Evolutionary conservation across 2,888 invertebrate genomes (phyloP), one percentile per base, ranked within the genome.

Genomic region (Ochropacha duplaris): DNA sequence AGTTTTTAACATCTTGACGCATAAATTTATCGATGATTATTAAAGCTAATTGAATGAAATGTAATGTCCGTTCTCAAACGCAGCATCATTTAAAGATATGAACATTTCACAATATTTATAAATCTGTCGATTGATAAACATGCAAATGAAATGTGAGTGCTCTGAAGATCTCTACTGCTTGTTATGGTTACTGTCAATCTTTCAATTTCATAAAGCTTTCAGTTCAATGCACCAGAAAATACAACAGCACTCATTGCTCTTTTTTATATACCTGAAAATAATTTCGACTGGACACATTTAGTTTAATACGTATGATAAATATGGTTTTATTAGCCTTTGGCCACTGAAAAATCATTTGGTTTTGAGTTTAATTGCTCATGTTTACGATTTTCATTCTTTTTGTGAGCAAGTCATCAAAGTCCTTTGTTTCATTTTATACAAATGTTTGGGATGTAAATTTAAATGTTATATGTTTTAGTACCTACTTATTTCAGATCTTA

Each of bases 101-200:
- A 55, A 36, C 19, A 55, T 50, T 26, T 63, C 60, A 64, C 50
- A 62, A 66, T 63, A 62, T 63, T 63, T 64, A 57, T 54, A 54
- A 58, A 59, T 26, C 24, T 54, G 65, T 58, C 57, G 50, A 63
- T 55, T 39, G 26, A 24, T 24, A 55, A 19, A 49, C 66, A 62
- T 67, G 65, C 57, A 65, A 57, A 57, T 62, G 57, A 65, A 68
- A 52, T 52, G 31, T n/a, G 31, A 52, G 52, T 52, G 52, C 52
- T 52, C 52, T 22, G 19, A 26, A 9, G 19, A 31, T 44, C 44
- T 19, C 19, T 2, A 55, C 31, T 59, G 66, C 71, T 68, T 76
- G 73, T 78, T 77, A 60, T 71, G 71, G 62, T 66, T 22, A 4
- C 44, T 61, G 61, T 62, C 66, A 59, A 62, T 62, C 54, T 12